A percentile compares a stretch with the other conserved stretches of the same genome.
These are phyloP conservation scores for Cecidostiba fungosa DNA, from an alignment of 2,888 invertebrate genomes.

Conservation along the genomic window DNA sequence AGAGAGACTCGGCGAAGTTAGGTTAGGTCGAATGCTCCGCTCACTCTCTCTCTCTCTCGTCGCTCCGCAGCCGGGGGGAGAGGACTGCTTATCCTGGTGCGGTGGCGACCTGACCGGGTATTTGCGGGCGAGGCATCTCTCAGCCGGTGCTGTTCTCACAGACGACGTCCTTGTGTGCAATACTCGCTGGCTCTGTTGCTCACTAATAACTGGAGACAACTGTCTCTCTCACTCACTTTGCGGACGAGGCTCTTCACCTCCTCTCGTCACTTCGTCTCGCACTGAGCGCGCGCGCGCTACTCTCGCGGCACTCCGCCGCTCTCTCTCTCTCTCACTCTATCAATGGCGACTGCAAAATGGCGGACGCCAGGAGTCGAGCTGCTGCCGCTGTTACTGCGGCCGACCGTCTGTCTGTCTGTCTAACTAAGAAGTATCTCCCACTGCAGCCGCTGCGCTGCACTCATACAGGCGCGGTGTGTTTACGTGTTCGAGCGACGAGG, in stretches of 20 bases:
- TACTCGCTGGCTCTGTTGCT: neutral
- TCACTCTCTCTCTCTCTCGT: neutral
- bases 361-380: constrained; percentile 89
- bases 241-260: neutral
- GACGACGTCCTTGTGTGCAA: neutral
- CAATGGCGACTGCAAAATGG: constrained; percentile 97
- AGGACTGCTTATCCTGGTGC: constrained; percentile 57
- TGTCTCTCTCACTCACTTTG: neutral
- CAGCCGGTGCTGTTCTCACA: neutral
- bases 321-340: constrained; percentile 81
- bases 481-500: constrained; percentile 20
- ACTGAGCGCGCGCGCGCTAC: constrained; percentile 4
- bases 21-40: constrained; percentile 9
- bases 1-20: constrained; percentile 12
- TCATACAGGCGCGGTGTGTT: neutral
- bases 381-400: constrained; percentile 82
- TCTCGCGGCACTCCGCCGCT: constrained; percentile 24
- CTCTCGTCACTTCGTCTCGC: constrained; percentile 8
- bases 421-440: constrained; percentile 1
- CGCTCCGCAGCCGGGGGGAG: neutral
- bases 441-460: neutral
- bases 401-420: constrained; percentile 63
- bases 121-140: constrained; percentile 15
- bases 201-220: neutral
- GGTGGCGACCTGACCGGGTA: constrained; percentile 49